Evolutionary conservation across 2,113 vertebrate genomes (phyloP), one percentile per base, ranked within the genome.

Genomic region (Petaurus breviceps): DNA sequence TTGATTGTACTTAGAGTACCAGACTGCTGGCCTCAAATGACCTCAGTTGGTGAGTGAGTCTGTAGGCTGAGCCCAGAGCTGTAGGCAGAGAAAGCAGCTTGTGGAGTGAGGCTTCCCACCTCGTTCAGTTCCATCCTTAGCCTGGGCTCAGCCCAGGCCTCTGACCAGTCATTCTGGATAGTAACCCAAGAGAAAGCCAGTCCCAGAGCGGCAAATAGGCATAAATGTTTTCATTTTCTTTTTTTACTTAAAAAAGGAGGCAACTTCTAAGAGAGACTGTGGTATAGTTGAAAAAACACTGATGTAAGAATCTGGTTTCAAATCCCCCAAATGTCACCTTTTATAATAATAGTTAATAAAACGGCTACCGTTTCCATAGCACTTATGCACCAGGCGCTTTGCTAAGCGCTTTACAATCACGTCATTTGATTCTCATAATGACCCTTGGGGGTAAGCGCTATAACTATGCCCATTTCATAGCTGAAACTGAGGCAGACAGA

Each of bases 221-320:
- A 90, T 93, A 92, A 97, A 77, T 93, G 8, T 57, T 3, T 43
- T 95, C 37, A 0, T 51, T 89, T 95, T 55, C 94, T 95, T 77
- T 95, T 28, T 96, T 54, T 16, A 43, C 91, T 25, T 97, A 94
- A 89, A 95, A 93, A 49, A 89, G 92, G 57, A 96, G 52, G n/a
- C 19, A 43, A n/a, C n/a, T n/a, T n/a, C 19, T 22, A 43, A 68
- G 31, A 68, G 10, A 31, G 57, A 3, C 50, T 51, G 28, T 68
- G 57, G 28, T 77, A 77, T 77, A 77, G 16, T 77, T n/a, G 37
- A 77, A 77, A 77, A 77, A 77, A 77, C 3, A 77, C 57, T 37
- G 28, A 37, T 77, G 16, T 77, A 31, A 77, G 61, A 77, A 77
- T 12, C 37, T 77, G 37, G 12, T 11, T 77, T 77, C 61, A 77